Evolutionary conservation across 2,888 invertebrate species (phyloP).

Genomic region (Abrostola triplasia): DNA sequence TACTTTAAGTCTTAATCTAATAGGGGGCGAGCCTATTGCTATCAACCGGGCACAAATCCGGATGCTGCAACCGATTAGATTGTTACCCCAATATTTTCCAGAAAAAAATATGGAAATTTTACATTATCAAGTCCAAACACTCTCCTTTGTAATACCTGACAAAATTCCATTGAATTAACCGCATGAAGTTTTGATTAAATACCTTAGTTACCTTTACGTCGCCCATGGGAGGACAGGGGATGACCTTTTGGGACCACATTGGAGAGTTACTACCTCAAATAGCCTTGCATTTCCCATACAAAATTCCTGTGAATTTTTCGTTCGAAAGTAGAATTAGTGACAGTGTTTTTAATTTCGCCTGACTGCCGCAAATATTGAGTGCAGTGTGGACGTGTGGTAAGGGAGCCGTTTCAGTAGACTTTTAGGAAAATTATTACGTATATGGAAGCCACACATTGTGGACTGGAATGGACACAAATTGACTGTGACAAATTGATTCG

Average conservation of each 20-base stretch:
- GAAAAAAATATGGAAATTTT: not conserved
- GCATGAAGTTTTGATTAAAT: conserved; percentile 2
- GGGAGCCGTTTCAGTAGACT: too few species aligned
- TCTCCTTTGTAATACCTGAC: not conserved
- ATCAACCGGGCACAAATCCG: too few species aligned
- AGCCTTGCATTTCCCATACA: conserved; percentile 8
- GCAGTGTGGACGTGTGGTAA: conserved; percentile 3
- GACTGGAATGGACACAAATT: too few species aligned
- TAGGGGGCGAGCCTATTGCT: too few species aligned
- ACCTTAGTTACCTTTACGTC: conserved; percentile 1
- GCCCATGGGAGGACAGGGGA: not conserved
- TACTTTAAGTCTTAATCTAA: too few species aligned
- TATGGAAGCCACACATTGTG: too few species aligned
- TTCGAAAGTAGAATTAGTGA: conserved; percentile 39
- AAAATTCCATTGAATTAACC: conserved; percentile 1
- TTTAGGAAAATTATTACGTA: too few species aligned
- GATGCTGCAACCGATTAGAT: too few species aligned
- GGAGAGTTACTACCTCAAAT: conserved; percentile 1
- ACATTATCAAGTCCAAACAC: not conserved
- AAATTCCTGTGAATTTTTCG: conserved; percentile 40
- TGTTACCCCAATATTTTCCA: not conserved
- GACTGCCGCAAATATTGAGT: conserved; percentile 39
- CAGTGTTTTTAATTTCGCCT: conserved; percentile 21
- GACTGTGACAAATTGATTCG: too few species aligned
- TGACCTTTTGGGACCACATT: not conserved